Conservation (phyloP, 2,797 vertebrate species). For the Phrynocephalus vlangalii region DNA sequence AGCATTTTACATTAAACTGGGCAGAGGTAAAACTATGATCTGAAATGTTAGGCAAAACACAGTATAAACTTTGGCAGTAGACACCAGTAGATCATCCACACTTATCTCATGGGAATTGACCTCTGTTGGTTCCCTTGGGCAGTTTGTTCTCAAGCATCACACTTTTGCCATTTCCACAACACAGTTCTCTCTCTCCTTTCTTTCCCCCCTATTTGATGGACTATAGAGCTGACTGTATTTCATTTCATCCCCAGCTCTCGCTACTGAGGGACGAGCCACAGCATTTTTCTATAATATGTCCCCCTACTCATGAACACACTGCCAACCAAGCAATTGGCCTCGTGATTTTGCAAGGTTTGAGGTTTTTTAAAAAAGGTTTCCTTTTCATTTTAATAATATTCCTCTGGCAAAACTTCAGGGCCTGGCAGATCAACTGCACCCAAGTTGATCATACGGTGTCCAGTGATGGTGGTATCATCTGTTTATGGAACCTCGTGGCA, state of each 20-base stretch:
- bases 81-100: neutral
- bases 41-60: neutral
- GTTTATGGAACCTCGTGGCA: too few relatives aligned
- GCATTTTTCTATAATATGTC: neutral
- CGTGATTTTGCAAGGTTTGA: constrained; percentile 11
- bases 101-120: neutral
- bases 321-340: neutral
- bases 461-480: too few relatives aligned
- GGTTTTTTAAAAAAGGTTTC: neutral
- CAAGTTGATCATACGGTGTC: too few relatives aligned
- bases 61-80: neutral
- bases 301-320: neutral
- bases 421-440: too few relatives aligned
- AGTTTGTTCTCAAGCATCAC: neutral
- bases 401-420: too few relatives aligned
- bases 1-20: neutral
- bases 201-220: neutral
- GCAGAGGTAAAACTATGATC: neutral
- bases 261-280: neutral
- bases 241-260: neutral
- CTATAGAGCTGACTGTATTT: neutral
- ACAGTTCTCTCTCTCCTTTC: too few relatives aligned
- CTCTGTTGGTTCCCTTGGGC: neutral
- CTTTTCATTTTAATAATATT: too few relatives aligned
- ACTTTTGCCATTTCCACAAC: neutral